Base-by-base conservation (phyloP, 2,888 invertebrate genomes). In the Scaeva pyrastri region DNA sequence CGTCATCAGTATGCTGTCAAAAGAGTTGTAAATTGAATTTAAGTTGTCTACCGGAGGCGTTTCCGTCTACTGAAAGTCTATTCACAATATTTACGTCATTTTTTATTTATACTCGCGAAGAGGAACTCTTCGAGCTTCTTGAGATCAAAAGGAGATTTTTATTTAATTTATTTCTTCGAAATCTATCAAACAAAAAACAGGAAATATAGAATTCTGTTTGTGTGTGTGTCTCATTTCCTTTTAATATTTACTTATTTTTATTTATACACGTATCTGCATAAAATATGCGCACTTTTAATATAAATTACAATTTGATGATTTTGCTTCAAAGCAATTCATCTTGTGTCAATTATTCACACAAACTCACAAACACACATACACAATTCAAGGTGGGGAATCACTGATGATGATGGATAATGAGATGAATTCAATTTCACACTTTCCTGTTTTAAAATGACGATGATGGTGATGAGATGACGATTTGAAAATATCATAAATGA, bases 271-370 rank as follows among this genome's bases (percentile, higher is more conserved):
- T 19, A 62, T 85, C 77, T 85, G 81, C 85, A 85, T 85, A 85
- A 81, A 73, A 85, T 85, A 85, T 85, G 85, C 85, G 72, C 85
- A 85, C 81, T 58, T 80, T 31, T 68, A 31, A 31, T 31, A n/a
- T 41, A 84, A 26, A 31, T 5, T 50, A 19, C 48, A 76, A 31
- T 60, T 56, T 48, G n/a, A n/a, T 56, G 21, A 82, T 72, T 72
- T 70, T n/a, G 45, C 62, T 68, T 76, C 39, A 58, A 71, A 50
- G 52, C 66, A 75, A 64, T 74, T 74, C 66, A 72, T 41, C 21
- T 71, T 74, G 73, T 66, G 60, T 70, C 68, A 58, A 73, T 36
- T 43, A 19, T 14, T 50, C 43, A 56, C 39, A 26, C 14, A 36
- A 2, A 60, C 0, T 16, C 7, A 4, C 11, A 19, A 0, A 19